Evolutionary conservation across 2,113 vertebrate genomes (phyloP).

Genomic region (Gymnogyps californianus): DNA sequence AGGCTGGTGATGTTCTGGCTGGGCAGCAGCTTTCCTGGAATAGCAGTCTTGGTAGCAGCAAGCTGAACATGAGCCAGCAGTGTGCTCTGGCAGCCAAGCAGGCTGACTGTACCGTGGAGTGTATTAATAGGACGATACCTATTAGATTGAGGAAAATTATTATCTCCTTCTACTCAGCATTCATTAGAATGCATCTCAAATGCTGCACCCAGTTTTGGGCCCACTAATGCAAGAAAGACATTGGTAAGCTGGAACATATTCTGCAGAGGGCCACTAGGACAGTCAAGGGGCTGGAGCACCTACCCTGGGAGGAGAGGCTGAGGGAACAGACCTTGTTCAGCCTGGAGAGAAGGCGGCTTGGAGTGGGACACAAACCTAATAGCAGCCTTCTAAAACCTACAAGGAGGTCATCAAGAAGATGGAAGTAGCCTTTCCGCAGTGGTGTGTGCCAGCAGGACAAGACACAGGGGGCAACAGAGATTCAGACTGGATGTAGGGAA

Average conservation of each 20-base stretch:
- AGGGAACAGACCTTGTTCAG: neutral
- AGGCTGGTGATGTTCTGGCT: neutral
- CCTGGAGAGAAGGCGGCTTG: neutral
- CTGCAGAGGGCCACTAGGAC: neutral
- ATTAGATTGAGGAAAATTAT: neutral
- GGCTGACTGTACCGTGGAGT: neutral
- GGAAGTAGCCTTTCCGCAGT: neutral
- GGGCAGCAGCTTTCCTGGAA: neutral
- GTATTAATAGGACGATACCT: neutral
- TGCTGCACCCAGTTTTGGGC: neutral
- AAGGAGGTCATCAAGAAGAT: neutral
- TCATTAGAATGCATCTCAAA: neutral
- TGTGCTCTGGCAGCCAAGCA: neutral
- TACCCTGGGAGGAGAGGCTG: neutral
- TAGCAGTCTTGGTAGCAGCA: neutral
- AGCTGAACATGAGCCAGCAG: neutral
- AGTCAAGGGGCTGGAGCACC: neutral
- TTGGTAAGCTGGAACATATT: neutral
- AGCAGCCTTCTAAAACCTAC: neutral
- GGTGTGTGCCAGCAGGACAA: neutral
- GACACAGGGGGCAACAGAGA: neutral
- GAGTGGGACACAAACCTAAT: too few relatives aligned
- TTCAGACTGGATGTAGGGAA: neutral
- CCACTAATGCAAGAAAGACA: neutral
- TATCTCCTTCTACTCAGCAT: neutral